phyloP scores from a whole-genome alignment of 2,113 vertebrate species.

The Glaucidium brasilianum region DNA sequence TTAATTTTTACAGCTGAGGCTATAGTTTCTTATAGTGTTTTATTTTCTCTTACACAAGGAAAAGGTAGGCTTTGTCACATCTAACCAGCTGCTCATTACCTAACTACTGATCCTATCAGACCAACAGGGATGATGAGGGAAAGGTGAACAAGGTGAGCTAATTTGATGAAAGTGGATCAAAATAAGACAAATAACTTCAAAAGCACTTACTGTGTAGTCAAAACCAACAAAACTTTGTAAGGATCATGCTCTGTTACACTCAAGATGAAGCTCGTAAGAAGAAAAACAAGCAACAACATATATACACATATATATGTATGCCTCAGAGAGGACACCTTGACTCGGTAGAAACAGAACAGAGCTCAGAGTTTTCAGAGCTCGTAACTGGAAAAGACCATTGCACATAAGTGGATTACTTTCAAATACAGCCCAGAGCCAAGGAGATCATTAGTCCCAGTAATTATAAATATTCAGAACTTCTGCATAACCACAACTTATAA shows the following conservation, averaged over 20 bases:
- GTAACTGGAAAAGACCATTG: too few species aligned
- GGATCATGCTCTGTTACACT: background rate
- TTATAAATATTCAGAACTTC: background rate
- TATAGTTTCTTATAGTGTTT: background rate
- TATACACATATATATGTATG: background rate
- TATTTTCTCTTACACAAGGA: background rate
- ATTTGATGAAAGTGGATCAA: background rate
- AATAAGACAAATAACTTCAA: background rate
- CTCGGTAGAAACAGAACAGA: background rate
- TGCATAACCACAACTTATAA: background rate
- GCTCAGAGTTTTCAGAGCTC: background rate
- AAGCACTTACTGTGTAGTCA: background rate
- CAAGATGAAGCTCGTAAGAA: background rate
- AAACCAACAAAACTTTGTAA: background rate
- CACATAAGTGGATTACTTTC: background rate
- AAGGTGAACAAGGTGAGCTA: background rate
- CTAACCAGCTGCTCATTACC: background rate
- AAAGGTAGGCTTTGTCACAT: background rate
- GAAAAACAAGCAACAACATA: background rate
- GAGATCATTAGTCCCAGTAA: background rate
- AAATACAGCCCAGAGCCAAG: background rate
- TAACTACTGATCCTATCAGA: background rate
- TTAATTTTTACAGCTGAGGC: background rate
- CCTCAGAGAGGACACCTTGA: background rate
- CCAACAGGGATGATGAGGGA: background rate